Evolutionary conservation across 2,113 vertebrate species (phyloP).

Genomic region (Gadus chalcogrammus): DNA sequence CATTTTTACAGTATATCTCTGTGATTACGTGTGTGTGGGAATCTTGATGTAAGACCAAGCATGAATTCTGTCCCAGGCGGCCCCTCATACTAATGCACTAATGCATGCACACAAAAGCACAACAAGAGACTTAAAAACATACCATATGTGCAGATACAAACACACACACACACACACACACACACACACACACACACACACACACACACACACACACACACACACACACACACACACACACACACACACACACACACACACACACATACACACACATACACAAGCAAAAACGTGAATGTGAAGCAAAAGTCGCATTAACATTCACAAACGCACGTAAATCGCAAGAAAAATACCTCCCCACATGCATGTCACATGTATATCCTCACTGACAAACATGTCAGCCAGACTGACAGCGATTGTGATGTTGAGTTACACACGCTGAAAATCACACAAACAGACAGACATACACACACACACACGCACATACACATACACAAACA

Average conservation of each 20-base stretch:
- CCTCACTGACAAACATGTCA: slow-evolving; percentile 12
- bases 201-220: slow-evolving; percentile 5
- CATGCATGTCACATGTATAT: neutral
- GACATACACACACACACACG: slow-evolving; percentile 8
- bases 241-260: too few species aligned
- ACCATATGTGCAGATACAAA: too few species aligned
- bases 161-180: neutral
- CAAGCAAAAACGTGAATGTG: neutral
- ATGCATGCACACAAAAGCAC: too few species aligned
- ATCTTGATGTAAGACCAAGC: too few species aligned
- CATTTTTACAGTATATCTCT: neutral
- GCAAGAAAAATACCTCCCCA: neutral
- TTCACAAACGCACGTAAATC: neutral
- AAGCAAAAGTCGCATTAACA: neutral
- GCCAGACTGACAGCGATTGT: neutral
- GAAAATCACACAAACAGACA: slow-evolving; percentile 11
- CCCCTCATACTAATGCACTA: neutral
- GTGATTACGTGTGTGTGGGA: too few species aligned
- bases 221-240: too few species aligned
- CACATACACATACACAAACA: slow-evolving; percentile 9
- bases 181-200: neutral
- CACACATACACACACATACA: slow-evolving; percentile 12
- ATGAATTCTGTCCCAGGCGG: too few species aligned
- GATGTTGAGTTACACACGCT: slow-evolving; percentile 6
- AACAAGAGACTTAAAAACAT: too few species aligned